Percentiles rank a stretch among this genome's conserved stretches.
phyloP scores from a whole-genome alignment of 1,140 invertebrate species.

The Calliphora vicina region DNA sequence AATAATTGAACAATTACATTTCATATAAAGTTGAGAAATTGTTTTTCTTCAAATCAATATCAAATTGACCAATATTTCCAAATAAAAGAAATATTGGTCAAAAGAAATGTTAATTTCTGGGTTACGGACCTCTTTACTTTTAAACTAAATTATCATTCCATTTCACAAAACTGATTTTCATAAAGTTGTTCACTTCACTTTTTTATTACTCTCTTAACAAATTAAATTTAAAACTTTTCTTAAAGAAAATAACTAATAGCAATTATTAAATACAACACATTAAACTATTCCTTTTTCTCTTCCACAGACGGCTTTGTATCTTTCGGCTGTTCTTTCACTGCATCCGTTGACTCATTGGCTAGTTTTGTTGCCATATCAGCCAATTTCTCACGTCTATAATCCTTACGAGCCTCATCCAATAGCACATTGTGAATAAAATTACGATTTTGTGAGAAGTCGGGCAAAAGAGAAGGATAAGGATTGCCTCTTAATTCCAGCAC shows the following conservation, averaged over 20 bases:
- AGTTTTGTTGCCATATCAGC: conserved; percentile 46
- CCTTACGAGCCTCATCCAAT: conserved; percentile 76
- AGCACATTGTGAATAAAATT: conserved; percentile 76
- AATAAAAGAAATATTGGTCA: no score
- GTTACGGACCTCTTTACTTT: no score
- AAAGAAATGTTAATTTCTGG: no score
- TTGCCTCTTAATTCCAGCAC: conserved; percentile 84
- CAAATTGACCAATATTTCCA: no score
- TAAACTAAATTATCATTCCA: no score
- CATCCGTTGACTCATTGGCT: conserved; percentile 24
- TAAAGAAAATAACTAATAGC: not conserved
- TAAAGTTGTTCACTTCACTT: not conserved
- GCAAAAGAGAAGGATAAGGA: conserved; percentile 71
- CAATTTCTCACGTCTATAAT: conserved; percentile 65
- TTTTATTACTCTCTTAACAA: not conserved
- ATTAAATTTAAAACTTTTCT: not conserved
- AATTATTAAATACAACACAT: not conserved
- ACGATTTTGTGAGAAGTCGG: conserved; percentile 67
- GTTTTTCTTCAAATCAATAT: no score
- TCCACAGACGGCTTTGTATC: not conserved
- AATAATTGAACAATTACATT: no score
- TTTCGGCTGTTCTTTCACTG: conserved; percentile 3
- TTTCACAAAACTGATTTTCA: no score
- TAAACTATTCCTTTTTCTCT: not conserved
- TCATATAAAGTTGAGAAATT: no score